Evolutionary conservation across 2,113 vertebrate species (phyloP).

Genomic region (Clarias macrocephalus): DNA sequence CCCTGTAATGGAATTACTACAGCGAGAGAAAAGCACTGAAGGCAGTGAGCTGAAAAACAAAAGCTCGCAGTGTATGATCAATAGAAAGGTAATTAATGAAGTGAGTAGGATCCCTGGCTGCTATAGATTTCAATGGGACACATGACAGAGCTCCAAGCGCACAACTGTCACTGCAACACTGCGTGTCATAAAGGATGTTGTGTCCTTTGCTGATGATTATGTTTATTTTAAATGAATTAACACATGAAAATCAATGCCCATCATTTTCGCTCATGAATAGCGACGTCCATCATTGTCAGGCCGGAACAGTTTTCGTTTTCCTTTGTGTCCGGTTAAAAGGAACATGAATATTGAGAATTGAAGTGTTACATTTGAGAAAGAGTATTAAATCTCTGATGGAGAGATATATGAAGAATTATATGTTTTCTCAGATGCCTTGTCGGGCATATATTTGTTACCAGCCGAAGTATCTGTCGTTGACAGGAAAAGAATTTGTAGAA

Average conservation of each 20-base stretch:
- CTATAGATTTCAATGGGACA: conserved; percentile 67
- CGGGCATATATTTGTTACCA: not conserved
- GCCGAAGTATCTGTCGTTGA: no score
- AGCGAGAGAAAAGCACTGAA: conserved; percentile 29
- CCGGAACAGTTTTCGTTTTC: not conserved
- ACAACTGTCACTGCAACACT: conserved; percentile 61
- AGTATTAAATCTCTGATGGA: not conserved
- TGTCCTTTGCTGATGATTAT: conserved; percentile 40
- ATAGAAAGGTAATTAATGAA: conserved; percentile 77
- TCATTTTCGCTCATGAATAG: conserved; percentile 19
- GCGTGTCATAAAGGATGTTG: conserved; percentile 49
- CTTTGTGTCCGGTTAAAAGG: not conserved
- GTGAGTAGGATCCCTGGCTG: conserved; percentile 60
- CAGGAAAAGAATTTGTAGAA: no score
- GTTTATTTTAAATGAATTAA: conserved; percentile 36
- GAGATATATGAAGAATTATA: not conserved
- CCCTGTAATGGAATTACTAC: conserved; percentile 28
- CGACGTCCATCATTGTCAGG: not conserved
- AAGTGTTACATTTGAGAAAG: not conserved
- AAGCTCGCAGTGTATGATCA: conserved; percentile 68
- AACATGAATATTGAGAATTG: not conserved
- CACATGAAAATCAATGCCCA: conserved; percentile 31
- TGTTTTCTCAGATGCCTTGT: not conserved
- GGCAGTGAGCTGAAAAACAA: conserved; percentile 51
- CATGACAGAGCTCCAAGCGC: conserved; percentile 64